phyloP scores from a whole-genome alignment of 2,797 vertebrate species.

The Myotis findleyi region DNA sequence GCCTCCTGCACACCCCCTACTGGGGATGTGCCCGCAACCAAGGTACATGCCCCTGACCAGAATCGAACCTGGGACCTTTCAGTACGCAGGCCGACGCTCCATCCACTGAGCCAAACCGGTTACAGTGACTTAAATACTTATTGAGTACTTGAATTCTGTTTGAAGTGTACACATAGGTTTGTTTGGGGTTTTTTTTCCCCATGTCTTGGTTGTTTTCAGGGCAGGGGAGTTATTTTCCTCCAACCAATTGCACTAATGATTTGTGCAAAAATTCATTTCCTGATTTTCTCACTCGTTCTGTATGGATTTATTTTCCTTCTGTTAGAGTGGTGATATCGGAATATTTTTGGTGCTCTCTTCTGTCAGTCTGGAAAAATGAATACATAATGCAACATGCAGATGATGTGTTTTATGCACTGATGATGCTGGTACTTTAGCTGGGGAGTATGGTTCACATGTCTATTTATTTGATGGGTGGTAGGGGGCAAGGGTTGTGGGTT shows the following conservation, averaged over 20 bases:
- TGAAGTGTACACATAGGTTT: neutral
- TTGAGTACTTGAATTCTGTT: neutral
- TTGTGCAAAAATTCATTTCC: neutral
- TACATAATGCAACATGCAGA: neutral
- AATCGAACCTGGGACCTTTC: no score
- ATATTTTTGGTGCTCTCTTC: neutral
- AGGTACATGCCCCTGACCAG: no score
- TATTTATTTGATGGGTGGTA: neutral
- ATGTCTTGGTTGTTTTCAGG: neutral
- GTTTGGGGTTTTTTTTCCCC: neutral
- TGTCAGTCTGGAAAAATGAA: neutral
- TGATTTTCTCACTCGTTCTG: neutral
- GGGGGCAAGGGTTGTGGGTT: neutral
- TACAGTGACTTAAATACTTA: neutral
- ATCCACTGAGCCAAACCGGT: no score
- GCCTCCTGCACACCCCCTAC: no score
- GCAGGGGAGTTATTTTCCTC: neutral
- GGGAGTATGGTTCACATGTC: neutral
- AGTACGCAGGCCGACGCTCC: no score
- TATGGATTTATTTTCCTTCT: neutral
- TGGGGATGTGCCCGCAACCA: no score
- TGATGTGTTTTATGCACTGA: neutral
- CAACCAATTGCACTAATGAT: neutral
- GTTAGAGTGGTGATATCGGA: neutral
- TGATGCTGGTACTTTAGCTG: no score